Evolutionary conservation across 2,113 vertebrate genomes (phyloP), one percentile per base, ranked within the genome.

Genomic region (Psilopogon haemacephalus): DNA sequence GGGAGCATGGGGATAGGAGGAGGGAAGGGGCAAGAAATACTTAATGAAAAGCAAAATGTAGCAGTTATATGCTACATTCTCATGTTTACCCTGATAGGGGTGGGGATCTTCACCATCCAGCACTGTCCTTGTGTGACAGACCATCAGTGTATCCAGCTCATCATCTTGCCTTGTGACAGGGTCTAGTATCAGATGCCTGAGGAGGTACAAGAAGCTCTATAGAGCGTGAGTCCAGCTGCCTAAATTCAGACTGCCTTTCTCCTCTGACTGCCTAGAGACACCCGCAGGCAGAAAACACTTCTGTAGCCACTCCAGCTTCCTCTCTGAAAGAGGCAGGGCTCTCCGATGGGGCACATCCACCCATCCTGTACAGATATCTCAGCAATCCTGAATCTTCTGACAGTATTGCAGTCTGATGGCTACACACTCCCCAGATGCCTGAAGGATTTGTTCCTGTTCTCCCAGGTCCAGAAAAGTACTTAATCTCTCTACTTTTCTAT

Each of bases 151-250:
- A 40, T 62, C 62, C 62, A 78, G 11, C 23, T 50, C 74, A 54
- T 24, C 5, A 9, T n/a, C n/a, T 72, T 70, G 21, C 12, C 42
- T 63, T 60, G 15, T 70, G 27, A 44, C 50, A 63, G 26, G 26
- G 27, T 28, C 38, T 27, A 28, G 7, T 33, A 18, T 32, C 60
- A 77, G 26, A 12, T 73, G 26, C 37, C 33, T 17, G 30, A 67
- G 30, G 18, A 85, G 15, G 18, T 28, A 68, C 10, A 38, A 68
- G 46, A 80, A 87, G 65, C 7, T 33, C 8, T 18, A 59, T 1
- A 79, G 40, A 67, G 15, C 50, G 76, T 9, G 35, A 14, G 9
- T 70, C 20, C 0, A 0, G 8, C 40, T 77, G 37, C 17, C 68
- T 87, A 32, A 94, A 73, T 89, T 63, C 46, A 55, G 26, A 18